Conservation (phyloP, 2,888 invertebrate genomes). For the Temnothorax ravouxi region DNA sequence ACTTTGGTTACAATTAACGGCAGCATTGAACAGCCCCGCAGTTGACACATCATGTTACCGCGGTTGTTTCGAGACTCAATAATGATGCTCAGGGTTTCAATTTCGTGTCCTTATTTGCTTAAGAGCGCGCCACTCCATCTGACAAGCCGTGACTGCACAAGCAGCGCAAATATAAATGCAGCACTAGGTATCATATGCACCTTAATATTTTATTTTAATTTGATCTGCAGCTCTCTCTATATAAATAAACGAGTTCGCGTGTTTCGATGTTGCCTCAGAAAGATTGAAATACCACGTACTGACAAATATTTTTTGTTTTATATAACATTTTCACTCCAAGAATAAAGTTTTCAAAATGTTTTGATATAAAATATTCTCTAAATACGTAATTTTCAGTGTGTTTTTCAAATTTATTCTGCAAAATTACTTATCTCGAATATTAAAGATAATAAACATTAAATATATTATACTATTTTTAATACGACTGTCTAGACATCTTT, state of each 20-base stretch:
- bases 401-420: background rate
- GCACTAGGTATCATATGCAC: background rate
- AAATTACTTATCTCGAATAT: background rate
- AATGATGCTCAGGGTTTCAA: constrained; percentile 58
- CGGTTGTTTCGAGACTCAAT: constrained; percentile 59
- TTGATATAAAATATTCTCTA: background rate
- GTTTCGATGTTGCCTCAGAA: background rate
- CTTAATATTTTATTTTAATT: constrained; percentile 39
- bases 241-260: background rate
- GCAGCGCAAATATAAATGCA: background rate
- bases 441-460: constrained; percentile 3
- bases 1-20: constrained; percentile 58
- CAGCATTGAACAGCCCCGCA: constrained; percentile 42
- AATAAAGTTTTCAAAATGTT: background rate
- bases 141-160: background rate
- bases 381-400: no score
- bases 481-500: constrained; percentile 56
- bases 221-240: background rate
- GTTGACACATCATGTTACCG: constrained; percentile 42
- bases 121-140: constrained; percentile 8
- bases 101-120: constrained; percentile 63
- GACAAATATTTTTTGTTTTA: constrained; percentile 12
- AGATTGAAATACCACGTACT: background rate
- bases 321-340: background rate
- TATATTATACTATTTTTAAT: constrained; percentile 48